A percentile compares a stretch with the other conserved stretches of the same genome.
phyloP scores from a whole-genome alignment of 2,113 vertebrate species.

The Geococcyx californianus region DNA sequence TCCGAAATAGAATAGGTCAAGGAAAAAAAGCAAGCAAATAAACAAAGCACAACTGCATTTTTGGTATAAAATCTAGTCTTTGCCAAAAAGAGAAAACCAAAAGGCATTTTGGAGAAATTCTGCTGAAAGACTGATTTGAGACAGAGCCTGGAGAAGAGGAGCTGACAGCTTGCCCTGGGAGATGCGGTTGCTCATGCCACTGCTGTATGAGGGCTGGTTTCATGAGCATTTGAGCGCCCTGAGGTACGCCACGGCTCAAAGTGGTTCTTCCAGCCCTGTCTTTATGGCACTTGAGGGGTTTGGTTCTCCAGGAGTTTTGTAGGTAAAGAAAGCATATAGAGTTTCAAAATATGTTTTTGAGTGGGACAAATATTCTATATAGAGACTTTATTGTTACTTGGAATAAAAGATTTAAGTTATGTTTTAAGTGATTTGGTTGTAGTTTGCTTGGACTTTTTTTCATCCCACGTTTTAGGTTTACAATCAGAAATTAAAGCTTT shows the following conservation, averaged over 20 bases:
- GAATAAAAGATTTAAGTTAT: neutral
- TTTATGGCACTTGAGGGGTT: neutral
- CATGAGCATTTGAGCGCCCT: neutral
- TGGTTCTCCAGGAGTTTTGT: neutral
- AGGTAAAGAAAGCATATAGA: neutral
- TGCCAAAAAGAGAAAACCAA: neutral
- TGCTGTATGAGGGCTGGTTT: neutral
- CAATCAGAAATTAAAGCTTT: neutral
- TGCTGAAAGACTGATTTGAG: neutral
- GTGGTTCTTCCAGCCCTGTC: neutral
- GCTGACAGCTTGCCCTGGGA: neutral
- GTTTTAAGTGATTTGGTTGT: accelerated
- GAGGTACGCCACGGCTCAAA: neutral
- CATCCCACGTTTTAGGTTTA: neutral
- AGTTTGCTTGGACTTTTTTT: neutral
- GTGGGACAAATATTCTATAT: neutral
- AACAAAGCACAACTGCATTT: neutral
- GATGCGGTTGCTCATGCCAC: neutral
- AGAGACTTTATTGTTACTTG: neutral
- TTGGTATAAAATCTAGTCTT: neutral
- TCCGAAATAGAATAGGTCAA: neutral
- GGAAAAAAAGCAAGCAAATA: neutral
- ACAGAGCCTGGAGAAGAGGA: neutral
- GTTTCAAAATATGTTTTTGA: neutral
- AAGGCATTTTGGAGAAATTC: neutral